A percentile compares a stretch with the other conserved stretches of the same genome.
Conservation (phyloP, 1,140 invertebrate species). For the Drosophila malerkotliana region DNA sequence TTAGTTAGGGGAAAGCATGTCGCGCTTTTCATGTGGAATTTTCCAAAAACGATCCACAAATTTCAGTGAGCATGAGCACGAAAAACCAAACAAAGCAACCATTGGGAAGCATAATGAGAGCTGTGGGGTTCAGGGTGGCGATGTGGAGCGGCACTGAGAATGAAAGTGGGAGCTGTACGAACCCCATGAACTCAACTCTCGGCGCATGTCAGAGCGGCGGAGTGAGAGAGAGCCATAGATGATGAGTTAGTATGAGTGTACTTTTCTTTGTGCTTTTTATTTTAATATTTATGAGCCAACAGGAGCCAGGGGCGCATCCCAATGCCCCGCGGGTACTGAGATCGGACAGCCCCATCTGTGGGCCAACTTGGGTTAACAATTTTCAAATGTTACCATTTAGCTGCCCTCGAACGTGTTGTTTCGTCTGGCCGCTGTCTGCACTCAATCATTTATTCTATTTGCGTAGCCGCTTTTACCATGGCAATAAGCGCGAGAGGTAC, state of each 20-base stretch:
- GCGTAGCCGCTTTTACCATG: conserved; percentile 25
- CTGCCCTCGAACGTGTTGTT: conserved; percentile 43
- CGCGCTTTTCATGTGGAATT: conserved; percentile 33
- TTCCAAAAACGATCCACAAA: conserved; percentile 31
- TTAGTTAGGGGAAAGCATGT: too few species aligned
- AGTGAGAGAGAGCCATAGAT: conserved; percentile 18
- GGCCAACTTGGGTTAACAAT: not conserved
- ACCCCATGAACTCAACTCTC: conserved; percentile 58
- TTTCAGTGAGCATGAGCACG: conserved; percentile 26
- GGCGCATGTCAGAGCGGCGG: conserved; percentile 35
- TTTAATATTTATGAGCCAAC: conserved; percentile 60
- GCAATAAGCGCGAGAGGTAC: not conserved
- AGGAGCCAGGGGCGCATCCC: conserved; percentile 35
- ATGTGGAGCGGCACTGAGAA: conserved; percentile 3
- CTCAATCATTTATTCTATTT: conserved; percentile 62
- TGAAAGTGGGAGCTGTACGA: conserved; percentile 8
- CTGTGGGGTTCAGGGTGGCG: not conserved
- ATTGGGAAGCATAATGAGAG: conserved; percentile 42
- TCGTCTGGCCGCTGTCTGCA: conserved; percentile 68
- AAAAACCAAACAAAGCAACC: conserved; percentile 35
- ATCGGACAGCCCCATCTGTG: not conserved
- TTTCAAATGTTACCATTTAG: conserved; percentile 20
- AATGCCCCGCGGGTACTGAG: not conserved
- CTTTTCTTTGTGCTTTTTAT: conserved; percentile 53
- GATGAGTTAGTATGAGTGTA: conserved; percentile 44